These are phyloP conservation scores for Phortica variegata DNA, from an alignment of 1,140 invertebrate genomes.

Conservation along the genomic window DNA sequence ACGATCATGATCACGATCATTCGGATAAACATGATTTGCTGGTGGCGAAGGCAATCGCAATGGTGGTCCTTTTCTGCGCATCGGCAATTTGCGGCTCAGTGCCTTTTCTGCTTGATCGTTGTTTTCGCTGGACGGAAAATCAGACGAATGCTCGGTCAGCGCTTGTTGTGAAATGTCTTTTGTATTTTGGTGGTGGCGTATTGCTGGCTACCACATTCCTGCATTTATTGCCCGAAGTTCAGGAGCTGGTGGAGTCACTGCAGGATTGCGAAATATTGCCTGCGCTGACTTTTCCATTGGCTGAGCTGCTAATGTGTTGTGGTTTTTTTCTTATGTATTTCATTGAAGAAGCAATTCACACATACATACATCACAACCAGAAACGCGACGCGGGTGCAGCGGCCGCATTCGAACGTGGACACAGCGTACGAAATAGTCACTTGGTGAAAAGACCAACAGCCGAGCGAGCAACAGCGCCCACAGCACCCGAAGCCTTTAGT, in stretches of 20 bases:
- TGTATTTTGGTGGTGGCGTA: constrained; percentile 89
- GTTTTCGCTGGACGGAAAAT: constrained; percentile 62
- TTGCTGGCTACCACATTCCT: constrained; percentile 86
- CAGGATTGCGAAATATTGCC: constrained; percentile 59
- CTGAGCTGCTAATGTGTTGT: constrained; percentile 70
- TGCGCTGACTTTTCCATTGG: constrained; percentile 65
- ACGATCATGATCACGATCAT: constrained; percentile 41
- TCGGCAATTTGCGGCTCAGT: constrained; percentile 70
- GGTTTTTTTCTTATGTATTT: constrained; percentile 86
- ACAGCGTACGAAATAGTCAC: constrained; percentile 45
- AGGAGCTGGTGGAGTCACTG: constrained; percentile 66
- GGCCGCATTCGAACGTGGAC: constrained; percentile 47
- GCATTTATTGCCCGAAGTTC: constrained; percentile 86
- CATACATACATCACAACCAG: constrained; percentile 62
- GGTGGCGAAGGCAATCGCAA: constrained; percentile 70
- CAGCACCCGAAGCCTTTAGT: neutral
- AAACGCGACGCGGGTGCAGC: constrained; percentile 34
- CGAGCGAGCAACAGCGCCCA: constrained; percentile 5
- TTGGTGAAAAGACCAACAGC: constrained; percentile 25
- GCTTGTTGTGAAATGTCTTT: constrained; percentile 62
- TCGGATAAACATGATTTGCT: constrained; percentile 56
- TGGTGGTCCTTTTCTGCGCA: constrained; percentile 68
- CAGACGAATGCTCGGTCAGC: constrained; percentile 59
- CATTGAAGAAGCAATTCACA: constrained; percentile 79
- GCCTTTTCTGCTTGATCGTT: constrained; percentile 68